Evolutionary conservation across 1,140 invertebrate species (phyloP), one percentile per base, ranked within the genome.

Genomic region (Drosophila nigrodunni): DNA sequence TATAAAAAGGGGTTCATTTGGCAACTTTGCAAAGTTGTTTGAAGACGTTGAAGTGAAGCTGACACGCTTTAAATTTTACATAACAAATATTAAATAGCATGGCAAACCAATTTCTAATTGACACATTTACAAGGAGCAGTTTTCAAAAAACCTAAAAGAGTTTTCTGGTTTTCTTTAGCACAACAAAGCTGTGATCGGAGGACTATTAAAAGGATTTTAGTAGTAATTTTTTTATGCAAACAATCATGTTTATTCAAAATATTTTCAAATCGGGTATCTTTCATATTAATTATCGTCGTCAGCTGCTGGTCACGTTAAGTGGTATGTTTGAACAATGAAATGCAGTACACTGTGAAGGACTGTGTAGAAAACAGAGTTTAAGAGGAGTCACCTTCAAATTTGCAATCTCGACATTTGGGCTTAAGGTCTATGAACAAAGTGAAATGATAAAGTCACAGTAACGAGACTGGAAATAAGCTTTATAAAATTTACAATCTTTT

Each of bases 271-370:
- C 75, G 62, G 83, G 83, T 50, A 88, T 88, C 25, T 80, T 88
- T 41, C 47, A 59, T 50, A 50, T 57, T 41, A 65, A 90, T 62
- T 92, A 55, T 55, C 86, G 87, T 11, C 77, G 78, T 6, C 90
- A 92, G 44, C 61, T 92, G 52, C 41, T 77, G 41, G 83, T 81
- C 6, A 77, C 90, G 10, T 54, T 91, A 18, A 91, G 90, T 68
- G 90, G 90, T 92, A 90, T 54, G 80, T 64, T 60, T 11, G 15
- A 4, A 30, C 3, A 30, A 25, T 3, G 4, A 25, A 25, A 4
- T 25, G 25, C 4, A 25, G 15, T 30, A 13, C n/a, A 41, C 7
- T 13, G 11, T 43, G 15, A 25, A 1, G 10, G n/a, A 21, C 10
- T 15, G 8, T 21, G 2, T 21, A 15, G 0, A 47, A 21, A 21